A percentile compares a stretch with the other conserved stretches of the same genome.
phyloP scores from a whole-genome alignment of 2,113 vertebrate species.

The Pica pica region DNA sequence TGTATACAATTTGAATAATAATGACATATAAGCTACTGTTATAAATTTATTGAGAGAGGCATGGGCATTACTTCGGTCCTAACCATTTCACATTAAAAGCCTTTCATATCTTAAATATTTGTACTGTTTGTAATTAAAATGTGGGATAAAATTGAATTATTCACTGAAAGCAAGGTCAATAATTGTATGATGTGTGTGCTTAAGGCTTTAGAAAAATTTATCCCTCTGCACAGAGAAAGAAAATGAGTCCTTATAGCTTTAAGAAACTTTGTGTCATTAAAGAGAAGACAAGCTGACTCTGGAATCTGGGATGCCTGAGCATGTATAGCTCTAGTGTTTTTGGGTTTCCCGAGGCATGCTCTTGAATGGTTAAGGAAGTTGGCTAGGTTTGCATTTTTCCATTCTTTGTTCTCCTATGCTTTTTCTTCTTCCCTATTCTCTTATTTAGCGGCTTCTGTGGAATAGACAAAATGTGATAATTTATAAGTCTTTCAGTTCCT shows the following conservation, averaged over 20 bases:
- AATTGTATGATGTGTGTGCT: neutral
- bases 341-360: neutral
- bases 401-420: neutral
- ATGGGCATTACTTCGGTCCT: neutral
- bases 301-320: neutral
- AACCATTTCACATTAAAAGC: neutral
- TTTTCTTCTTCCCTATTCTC: neutral
- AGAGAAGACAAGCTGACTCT: neutral
- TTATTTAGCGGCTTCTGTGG: neutral
- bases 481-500: neutral
- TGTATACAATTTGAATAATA: neutral
- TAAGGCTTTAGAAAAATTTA: neutral
- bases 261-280: neutral
- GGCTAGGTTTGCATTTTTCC: neutral
- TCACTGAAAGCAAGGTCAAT: neutral
- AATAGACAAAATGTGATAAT: neutral
- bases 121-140: conserved; percentile 25
- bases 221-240: neutral
- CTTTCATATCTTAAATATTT: conserved; percentile 3
- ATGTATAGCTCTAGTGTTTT: neutral
- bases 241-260: neutral
- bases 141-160: neutral
- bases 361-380: neutral
- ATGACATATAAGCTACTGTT: neutral
- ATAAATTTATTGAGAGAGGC: neutral